phyloP scores from a whole-genome alignment of 2,888 invertebrate species.

The Catocala fraxini region DNA sequence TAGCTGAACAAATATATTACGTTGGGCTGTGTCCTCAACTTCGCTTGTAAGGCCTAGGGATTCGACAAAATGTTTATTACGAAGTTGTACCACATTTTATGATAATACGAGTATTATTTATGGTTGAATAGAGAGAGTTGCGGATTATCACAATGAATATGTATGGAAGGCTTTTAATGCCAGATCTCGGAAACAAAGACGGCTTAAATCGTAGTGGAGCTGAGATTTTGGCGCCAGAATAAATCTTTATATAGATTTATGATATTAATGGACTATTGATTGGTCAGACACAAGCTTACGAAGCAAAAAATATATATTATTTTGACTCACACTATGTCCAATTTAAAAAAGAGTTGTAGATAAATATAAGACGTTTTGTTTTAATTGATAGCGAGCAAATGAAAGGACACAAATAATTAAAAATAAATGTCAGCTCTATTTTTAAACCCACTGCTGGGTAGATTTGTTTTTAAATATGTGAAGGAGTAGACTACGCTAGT shows the following conservation, averaged over 20 bases:
- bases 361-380: too few relatives aligned
- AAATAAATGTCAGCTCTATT: too few relatives aligned
- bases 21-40: conserved; percentile 18
- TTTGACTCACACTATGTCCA: too few relatives aligned
- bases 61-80: conserved; percentile 19
- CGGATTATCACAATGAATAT: conserved; percentile 22
- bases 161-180: conserved; percentile 9
- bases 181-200: conserved; percentile 8
- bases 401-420: too few relatives aligned
- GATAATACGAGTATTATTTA: conserved; percentile 15
- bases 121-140: conserved; percentile 12
- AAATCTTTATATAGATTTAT: neutral
- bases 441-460: too few relatives aligned
- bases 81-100: conserved; percentile 13
- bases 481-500: too few relatives aligned
- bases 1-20: conserved; percentile 18
- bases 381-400: too few relatives aligned
- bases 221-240: neutral
- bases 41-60: conserved; percentile 18
- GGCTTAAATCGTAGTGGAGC: conserved; percentile 10
- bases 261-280: too few relatives aligned
- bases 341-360: too few relatives aligned
- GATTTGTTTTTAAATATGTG: too few relatives aligned
- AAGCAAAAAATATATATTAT: too few relatives aligned
- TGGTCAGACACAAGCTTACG: too few relatives aligned